Conservation (phyloP, 2,797 vertebrate genomes). For the Gallinago nigripennis region DNA sequence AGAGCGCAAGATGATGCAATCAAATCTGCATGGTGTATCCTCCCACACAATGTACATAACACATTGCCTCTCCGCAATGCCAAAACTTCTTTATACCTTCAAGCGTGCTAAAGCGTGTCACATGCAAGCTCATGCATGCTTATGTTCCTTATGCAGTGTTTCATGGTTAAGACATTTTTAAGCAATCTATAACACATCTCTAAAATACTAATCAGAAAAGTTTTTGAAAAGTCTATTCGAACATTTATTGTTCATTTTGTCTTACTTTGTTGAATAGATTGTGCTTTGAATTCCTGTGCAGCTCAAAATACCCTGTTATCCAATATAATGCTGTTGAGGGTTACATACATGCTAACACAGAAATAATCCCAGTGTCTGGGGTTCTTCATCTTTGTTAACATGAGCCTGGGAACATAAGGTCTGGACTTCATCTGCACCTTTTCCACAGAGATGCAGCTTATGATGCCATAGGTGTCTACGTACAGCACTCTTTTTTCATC, state of each 20-base stretch:
- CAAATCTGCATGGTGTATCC: conserved; percentile 38
- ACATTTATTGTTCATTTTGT: background rate
- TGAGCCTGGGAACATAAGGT: background rate
- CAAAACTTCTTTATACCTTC: conserved; percentile 10
- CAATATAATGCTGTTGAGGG: background rate
- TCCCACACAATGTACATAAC: conserved; percentile 41
- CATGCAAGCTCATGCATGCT: conserved; percentile 58
- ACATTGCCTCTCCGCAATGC: background rate
- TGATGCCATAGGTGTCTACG: rapidly evolving
- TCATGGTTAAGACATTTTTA: background rate
- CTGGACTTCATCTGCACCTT: background rate
- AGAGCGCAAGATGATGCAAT: conserved; percentile 32
- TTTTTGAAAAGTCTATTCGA: background rate
- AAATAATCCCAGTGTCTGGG: background rate
- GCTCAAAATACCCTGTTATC: background rate
- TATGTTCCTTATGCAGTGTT: background rate
- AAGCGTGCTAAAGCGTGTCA: conserved; percentile 30
- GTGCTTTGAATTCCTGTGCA: background rate
- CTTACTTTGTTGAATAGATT: background rate
- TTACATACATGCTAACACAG: background rate
- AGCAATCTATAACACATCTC: background rate
- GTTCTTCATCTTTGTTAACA: background rate
- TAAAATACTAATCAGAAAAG: background rate
- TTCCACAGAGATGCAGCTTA: background rate
- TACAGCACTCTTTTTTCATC: background rate